Percentiles rank a stretch among this genome's conserved stretches.
Conservation (phyloP, 2,113 vertebrate genomes). For the Pedionomus torquatus region DNA sequence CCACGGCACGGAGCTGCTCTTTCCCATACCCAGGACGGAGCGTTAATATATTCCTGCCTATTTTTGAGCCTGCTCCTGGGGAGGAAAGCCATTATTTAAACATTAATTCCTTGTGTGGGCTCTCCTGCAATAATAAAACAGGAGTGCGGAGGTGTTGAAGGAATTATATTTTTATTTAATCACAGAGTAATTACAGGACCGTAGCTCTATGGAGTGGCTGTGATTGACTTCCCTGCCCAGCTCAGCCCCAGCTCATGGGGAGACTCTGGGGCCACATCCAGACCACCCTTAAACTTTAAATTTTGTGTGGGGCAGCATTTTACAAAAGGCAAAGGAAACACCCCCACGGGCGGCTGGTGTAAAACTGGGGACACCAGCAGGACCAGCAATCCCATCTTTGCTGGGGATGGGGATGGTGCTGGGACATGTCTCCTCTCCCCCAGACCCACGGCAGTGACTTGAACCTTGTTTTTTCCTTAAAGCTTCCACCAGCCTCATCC, state of each 20-base stretch:
- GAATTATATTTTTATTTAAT: slow-evolving; percentile 55
- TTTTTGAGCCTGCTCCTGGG: neutral
- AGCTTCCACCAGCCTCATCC: neutral
- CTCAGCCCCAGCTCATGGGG: neutral
- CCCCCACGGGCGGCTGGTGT: rapidly evolving
- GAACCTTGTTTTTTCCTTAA: neutral
- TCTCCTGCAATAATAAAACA: slow-evolving; percentile 29
- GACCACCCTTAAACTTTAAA: neutral
- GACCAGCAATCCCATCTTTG: neutral
- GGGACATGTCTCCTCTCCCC: neutral
- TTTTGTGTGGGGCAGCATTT: neutral
- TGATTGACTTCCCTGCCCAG: neutral
- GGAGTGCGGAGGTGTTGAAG: slow-evolving; percentile 27
- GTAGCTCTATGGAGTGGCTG: neutral
- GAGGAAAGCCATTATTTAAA: slow-evolving; percentile 38
- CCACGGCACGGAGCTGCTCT: neutral
- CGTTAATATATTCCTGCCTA: neutral
- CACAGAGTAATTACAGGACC: slow-evolving; percentile 23
- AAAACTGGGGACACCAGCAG: neutral
- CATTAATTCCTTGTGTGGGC: slow-evolving; percentile 61
- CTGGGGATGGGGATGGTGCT: neutral
- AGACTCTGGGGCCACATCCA: neutral
- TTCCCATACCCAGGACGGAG: neutral
- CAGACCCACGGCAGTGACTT: rapidly evolving
- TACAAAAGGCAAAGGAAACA: neutral